phyloP scores from a whole-genome alignment of 1,140 invertebrate genomes.

The Bombus pyrosoma region DNA sequence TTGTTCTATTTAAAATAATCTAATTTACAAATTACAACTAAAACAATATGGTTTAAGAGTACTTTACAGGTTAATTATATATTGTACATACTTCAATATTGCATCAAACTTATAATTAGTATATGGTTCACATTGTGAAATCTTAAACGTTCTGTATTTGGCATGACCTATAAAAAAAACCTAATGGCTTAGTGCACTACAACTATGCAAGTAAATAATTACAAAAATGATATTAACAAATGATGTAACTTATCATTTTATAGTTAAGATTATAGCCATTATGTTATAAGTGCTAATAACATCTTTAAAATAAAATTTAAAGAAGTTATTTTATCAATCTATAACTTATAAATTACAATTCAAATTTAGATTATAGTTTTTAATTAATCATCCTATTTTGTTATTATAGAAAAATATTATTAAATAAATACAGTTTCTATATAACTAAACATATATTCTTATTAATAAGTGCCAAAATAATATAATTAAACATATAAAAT shows the following conservation, averaged over 20 bases:
- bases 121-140: conserved; percentile 72
- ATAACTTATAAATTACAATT: neutral
- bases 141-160: conserved; percentile 61
- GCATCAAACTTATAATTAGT: conserved; percentile 75
- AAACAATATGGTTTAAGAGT: conserved; percentile 6
- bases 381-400: neutral
- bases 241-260: neutral
- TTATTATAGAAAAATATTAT: neutral
- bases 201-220: conserved; percentile 34
- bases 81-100: conserved; percentile 51
- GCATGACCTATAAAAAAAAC: conserved; percentile 65
- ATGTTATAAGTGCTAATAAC: neutral
- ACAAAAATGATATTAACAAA: neutral
- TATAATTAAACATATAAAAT: neutral
- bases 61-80: conserved; percentile 47
- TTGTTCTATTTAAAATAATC: conserved; percentile 13
- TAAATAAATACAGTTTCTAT: neutral
- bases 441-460: neutral
- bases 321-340: neutral
- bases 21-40: conserved; percentile 5
- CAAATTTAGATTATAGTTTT: neutral
- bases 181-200: conserved; percentile 40
- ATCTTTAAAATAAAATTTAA: conserved; percentile 14
- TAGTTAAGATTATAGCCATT: neutral
- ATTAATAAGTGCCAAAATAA: neutral